Base-by-base conservation (phyloP, 1,140 invertebrate species). In the Philopotamus ludificatus region DNA sequence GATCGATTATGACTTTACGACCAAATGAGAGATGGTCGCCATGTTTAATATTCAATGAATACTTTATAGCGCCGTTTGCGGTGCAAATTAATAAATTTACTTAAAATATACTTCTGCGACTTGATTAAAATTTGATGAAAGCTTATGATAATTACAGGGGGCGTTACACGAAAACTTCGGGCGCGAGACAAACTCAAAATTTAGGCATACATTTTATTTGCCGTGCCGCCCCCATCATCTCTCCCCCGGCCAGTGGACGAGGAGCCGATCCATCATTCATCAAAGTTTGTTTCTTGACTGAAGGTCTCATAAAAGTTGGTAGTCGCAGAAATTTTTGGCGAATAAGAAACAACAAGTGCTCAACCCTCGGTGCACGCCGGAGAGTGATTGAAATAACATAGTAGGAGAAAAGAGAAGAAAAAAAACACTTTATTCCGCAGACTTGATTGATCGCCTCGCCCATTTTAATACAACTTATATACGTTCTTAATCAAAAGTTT, bases 101-200 rank as follows among this genome's bases (percentile, higher is more conserved):
- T 34, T n/a, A 60, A n/a, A 60, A 60, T 60, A 60, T 60, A 34
- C 57, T 60, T 60, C 42, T 16, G 57, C 41, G 39, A 60, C 57
- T 60, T 47, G 57, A 60, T 60, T 60, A 60, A 60, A 60, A 60
- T 60, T 60, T 60, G 57, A 60, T 47, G 57, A 60, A 60, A 60
- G 22, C 57, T 23, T 22, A 18, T 18, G 44, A 60, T 47, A 47
- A 47, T 44, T 16, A 58, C 57, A 39, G 44, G 3, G 18, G 20
- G 21, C 10, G 21, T 18, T 47, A 47, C 2, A 15, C 12, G 39
- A 41, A 28, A 47, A 47, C 34, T 9, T 15, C 23, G 45, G 26
- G 26, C 15, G 41, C 39, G 23, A 60, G 23, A 26, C 51, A 41
- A 57, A 57, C 15, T 34, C 21, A 42, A 55, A 26, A 54, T 54